These are phyloP conservation scores for Labeo catla DNA, from an alignment of 2,113 vertebrate species.

Conservation along the genomic window DNA sequence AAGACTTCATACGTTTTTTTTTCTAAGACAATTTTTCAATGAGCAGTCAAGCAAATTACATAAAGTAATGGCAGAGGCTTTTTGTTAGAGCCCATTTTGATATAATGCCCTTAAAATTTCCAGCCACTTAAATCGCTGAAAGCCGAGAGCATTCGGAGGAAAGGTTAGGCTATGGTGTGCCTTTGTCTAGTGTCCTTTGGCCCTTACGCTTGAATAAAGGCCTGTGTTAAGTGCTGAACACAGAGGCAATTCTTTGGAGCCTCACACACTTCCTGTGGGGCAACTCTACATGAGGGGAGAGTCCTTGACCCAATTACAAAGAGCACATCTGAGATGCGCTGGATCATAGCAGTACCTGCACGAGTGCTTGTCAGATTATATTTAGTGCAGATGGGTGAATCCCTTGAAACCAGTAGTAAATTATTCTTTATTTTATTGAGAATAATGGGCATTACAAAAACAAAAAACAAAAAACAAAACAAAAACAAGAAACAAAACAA, in stretches of 20 bases:
- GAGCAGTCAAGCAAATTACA: not conserved
- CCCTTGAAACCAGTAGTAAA: not conserved
- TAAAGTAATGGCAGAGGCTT: not conserved
- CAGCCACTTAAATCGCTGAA: conserved; percentile 12
- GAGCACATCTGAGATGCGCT: not conserved
- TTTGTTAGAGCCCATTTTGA: conserved; percentile 23
- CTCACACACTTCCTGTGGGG: conserved; percentile 43
- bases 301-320: conserved; percentile 31
- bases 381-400: not conserved
- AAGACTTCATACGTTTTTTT: not conserved
- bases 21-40: conserved; percentile 12
- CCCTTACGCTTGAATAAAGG: conserved; percentile 38
- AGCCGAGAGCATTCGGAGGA: not conserved
- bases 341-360: conserved; percentile 12
- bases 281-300: conserved; percentile 3
- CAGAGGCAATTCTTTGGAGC: conserved; percentile 32
- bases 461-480: too few relatives aligned
- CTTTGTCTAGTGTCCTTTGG: conserved; percentile 21
- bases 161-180: conserved; percentile 5
- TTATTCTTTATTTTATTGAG: not conserved
- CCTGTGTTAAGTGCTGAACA: conserved; percentile 40
- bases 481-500: too few relatives aligned
- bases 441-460: too few relatives aligned
- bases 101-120: conserved; percentile 40
- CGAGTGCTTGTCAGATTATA: not conserved